These are phyloP conservation scores for Epinephelus lanceolatus DNA, from an alignment of 2,113 vertebrate species.

Conservation along the genomic window DNA sequence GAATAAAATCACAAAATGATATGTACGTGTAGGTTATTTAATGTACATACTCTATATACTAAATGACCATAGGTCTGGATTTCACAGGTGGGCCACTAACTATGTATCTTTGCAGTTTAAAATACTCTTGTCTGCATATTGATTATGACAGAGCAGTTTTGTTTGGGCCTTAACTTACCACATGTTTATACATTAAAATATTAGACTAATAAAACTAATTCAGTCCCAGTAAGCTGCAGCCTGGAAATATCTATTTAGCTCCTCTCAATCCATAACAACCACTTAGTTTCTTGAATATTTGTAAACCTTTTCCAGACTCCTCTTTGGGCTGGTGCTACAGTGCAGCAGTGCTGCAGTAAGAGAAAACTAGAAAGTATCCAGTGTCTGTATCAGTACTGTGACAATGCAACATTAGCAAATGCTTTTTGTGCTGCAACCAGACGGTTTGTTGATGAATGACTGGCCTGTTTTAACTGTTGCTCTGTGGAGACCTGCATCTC, in stretches of 20 bases:
- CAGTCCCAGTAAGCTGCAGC: background rate
- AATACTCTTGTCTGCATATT: background rate
- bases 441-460: constrained; percentile 37
- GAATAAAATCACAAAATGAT: too few species aligned
- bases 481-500: constrained; percentile 43
- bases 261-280: background rate
- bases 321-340: background rate
- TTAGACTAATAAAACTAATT: background rate
- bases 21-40: too few species aligned
- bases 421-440: constrained; percentile 11
- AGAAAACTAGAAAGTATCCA: constrained; percentile 22
- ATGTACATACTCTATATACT: background rate
- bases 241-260: background rate
- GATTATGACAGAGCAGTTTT: constrained; percentile 8
- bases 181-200: background rate
- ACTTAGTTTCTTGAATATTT: background rate
- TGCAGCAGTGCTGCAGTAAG: constrained; percentile 24
- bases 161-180: background rate
- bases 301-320: constrained; percentile 4
- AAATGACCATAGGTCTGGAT: background rate
- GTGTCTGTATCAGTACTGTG: constrained; percentile 12
- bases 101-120: background rate
- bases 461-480: constrained; percentile 66
- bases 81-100: background rate
- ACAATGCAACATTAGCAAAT: constrained; percentile 33